A percentile compares a stretch with the other conserved stretches of the same genome.
These are phyloP conservation scores for Cyclina sinensis DNA, from an alignment of 1,140 invertebrate genomes.

Conservation along the genomic window DNA sequence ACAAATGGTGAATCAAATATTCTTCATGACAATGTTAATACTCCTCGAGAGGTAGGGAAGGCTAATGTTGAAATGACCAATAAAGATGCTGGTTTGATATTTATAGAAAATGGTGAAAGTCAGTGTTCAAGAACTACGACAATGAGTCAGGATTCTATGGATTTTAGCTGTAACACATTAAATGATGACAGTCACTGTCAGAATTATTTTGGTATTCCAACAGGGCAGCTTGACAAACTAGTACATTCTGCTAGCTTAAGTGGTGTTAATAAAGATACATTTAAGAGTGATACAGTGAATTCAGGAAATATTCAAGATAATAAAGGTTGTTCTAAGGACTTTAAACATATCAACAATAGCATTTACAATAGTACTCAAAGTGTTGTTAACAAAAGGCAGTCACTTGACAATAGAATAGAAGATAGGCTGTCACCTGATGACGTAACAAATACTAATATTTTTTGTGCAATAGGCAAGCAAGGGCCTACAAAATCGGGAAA, in stretches of 20 bases:
- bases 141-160: slow-evolving; percentile 61
- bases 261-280: neutral
- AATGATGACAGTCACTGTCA: slow-evolving; percentile 15
- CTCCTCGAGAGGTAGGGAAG: neutral
- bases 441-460: too few species aligned
- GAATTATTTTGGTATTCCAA: neutral
- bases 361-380: too few species aligned
- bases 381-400: neutral
- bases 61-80: neutral
- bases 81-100: neutral
- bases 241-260: neutral
- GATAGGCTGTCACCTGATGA: neutral
- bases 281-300: neutral
- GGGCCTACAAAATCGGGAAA: too few species aligned
- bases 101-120: slow-evolving; percentile 26
- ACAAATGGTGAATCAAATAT: neutral
- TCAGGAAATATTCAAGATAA: neutral
- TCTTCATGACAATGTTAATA: neutral
- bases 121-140: slow-evolving; percentile 18
- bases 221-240: neutral
- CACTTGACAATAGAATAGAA: neutral
- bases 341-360: neutral
- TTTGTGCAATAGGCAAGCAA: too few species aligned
- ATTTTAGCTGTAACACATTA: slow-evolving; percentile 43
- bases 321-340: neutral